A percentile compares a stretch with the other conserved stretches of the same genome.
phyloP scores from a whole-genome alignment of 2,113 vertebrate species.

The Pipa parva region DNA sequence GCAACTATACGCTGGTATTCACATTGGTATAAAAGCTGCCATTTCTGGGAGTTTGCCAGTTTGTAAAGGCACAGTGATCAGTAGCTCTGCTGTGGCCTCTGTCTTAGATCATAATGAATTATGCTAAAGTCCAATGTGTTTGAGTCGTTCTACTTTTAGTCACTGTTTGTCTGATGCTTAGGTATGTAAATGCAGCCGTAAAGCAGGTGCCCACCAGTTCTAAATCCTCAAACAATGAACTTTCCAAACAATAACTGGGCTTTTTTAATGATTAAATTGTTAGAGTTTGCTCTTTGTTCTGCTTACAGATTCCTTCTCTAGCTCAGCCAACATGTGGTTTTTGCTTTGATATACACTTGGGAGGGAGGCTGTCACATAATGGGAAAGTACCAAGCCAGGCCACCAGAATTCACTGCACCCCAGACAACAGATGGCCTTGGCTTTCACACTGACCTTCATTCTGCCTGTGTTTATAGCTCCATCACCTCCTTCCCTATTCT shows the following conservation, averaged over 20 bases:
- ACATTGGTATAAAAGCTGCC: too few species aligned
- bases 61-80: too few species aligned
- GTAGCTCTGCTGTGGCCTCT: too few species aligned
- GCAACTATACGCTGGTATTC: too few species aligned
- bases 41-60: too few species aligned
- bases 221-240: background rate
- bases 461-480: slow-evolving; percentile 43
- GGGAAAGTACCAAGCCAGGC: slow-evolving; percentile 30
- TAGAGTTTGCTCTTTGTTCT: slow-evolving; percentile 1
- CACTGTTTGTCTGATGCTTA: too few species aligned
- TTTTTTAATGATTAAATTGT: slow-evolving; percentile 31
- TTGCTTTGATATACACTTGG: slow-evolving; percentile 16
- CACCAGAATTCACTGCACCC: slow-evolving; percentile 48
- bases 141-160: too few species aligned
- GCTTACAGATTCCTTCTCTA: background rate
- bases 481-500: slow-evolving; percentile 32
- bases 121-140: too few species aligned
- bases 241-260: background rate
- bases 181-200: background rate
- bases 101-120: too few species aligned
- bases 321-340: slow-evolving; percentile 33
- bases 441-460: slow-evolving; percentile 48
- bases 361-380: slow-evolving; percentile 29
- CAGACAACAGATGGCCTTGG: slow-evolving; percentile 45
- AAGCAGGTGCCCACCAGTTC: background rate